Base-by-base conservation (phyloP, 2,797 vertebrate species). In the Sebastes steindachneri region DNA sequence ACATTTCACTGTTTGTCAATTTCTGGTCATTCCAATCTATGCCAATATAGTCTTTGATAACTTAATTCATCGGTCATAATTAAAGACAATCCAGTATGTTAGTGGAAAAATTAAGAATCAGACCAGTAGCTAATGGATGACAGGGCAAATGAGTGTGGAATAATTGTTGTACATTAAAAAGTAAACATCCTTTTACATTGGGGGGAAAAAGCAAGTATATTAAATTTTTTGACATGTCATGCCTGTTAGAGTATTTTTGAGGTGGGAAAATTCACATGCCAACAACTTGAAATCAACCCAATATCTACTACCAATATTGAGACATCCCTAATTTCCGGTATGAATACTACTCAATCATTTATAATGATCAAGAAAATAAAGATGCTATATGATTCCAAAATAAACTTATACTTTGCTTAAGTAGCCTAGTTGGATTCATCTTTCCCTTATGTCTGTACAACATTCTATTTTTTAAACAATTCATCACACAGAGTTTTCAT, bases 371-470 rank as follows among this genome's bases (percentile, higher is more conserved):
- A 69, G 51, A 68, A 71, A 80, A 77, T 73, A 75, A 58, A 48
- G 68, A 84, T 65, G 73, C 37, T 19, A 66, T 45, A 68, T 53
- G 74, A 84, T 58, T 73, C 45, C 72, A 90, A 89, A 83, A 79
- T 81, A 73, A 86, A 83, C 29, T 45, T 85, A 59, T 57, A 82
- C 41, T 80, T 85, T 69, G 28, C 62, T 80, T 84, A 92, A 73
- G 19, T 81, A 74, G 75, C 59, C 26, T 75, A 33, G 64, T 68
- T 69, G 35, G 10, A 63, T 66, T 76, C 21, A 35, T 83, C 68
- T 53, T 78, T 82, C 21, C 63, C 45, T 48, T 82, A 75, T 59
- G 76, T 53, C 75, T 90, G 67, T 86, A 86, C 84, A 90, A 84
- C 41, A 82, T 60, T 82, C 14, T 14, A n/a, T 65, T 25, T 45